Conservation (phyloP, 2,797 vertebrate genomes). For the Decapterus maruadsi region DNA sequence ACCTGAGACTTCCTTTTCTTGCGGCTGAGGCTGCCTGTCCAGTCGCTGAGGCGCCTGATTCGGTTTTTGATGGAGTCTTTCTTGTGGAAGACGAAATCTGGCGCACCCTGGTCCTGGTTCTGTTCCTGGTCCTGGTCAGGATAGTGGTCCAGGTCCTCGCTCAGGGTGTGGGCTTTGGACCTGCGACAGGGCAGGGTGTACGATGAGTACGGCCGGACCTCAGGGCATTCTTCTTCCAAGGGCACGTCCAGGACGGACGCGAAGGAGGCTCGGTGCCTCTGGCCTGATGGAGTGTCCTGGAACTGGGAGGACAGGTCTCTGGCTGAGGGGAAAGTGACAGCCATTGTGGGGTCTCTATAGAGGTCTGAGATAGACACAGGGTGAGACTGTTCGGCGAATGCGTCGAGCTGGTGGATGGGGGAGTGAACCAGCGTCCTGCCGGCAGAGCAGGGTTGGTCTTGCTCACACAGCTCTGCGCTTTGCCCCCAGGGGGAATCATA, state of each 20-base stretch:
- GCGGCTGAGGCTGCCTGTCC: slow-evolving; percentile 94
- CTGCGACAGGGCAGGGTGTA: slow-evolving; percentile 93
- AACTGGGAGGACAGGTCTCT: slow-evolving; percentile 84
- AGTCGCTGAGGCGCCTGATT: slow-evolving; percentile 94
- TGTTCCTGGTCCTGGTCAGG: slow-evolving; percentile 36
- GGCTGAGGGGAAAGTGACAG: slow-evolving; percentile 81
- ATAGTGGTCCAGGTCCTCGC: slow-evolving; percentile 60
- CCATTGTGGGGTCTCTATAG: slow-evolving; percentile 86
- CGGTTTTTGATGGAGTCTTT: slow-evolving; percentile 91
- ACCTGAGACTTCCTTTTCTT: slow-evolving; percentile 95
- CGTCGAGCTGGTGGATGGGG: slow-evolving; percentile 81
- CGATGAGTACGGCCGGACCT: slow-evolving; percentile 87
- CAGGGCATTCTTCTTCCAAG: slow-evolving; percentile 84
- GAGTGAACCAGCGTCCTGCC: slow-evolving; percentile 82
- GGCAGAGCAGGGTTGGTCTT: slow-evolving; percentile 83
- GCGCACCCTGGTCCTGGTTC: slow-evolving; percentile 61
- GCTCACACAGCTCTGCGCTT: slow-evolving; percentile 85
- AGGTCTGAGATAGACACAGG: slow-evolving; percentile 89
- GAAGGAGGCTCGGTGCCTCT: slow-evolving; percentile 88
- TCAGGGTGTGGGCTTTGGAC: slow-evolving; percentile 82
- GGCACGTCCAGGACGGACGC: slow-evolving; percentile 89
- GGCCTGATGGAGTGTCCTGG: slow-evolving; percentile 67
- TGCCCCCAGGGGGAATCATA: slow-evolving; percentile 96
- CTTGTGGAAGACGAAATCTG: slow-evolving; percentile 86
- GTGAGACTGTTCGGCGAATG: slow-evolving; percentile 86